Evolutionary conservation across 1,140 invertebrate genomes (phyloP).

Genomic region (Pachypsylla venusta): DNA sequence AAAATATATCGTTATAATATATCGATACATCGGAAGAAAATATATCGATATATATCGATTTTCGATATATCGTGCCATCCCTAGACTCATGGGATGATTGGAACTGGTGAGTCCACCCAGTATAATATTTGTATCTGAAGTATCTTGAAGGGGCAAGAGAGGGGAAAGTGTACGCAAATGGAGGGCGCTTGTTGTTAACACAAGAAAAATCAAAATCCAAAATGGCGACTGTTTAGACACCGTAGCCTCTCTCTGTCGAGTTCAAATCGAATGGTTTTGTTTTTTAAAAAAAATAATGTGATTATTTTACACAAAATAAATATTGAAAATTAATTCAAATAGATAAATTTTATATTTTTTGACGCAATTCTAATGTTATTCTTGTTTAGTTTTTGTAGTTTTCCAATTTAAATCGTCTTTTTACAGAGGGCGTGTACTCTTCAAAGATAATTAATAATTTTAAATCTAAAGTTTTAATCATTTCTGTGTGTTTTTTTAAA

Average conservation of each 20-base stretch:
- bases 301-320: constrained; percentile 1
- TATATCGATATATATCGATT: too few relatives aligned
- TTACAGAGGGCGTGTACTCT: constrained; percentile 1
- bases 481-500: too few relatives aligned
- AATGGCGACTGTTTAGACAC: constrained; percentile 8
- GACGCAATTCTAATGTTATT: too few relatives aligned
- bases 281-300: constrained; percentile 2
- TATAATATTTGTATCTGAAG: not conserved
- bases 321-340: too few relatives aligned
- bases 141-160: constrained; percentile 6
- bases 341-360: too few relatives aligned
- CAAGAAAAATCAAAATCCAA: constrained; percentile 7
- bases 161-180: constrained; percentile 6
- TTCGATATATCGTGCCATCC: too few relatives aligned
- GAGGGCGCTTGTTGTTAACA: constrained; percentile 8
- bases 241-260: constrained; percentile 4
- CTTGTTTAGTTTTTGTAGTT: not conserved
- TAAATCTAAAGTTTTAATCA: too few relatives aligned
- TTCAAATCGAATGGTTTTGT: constrained; percentile 4
- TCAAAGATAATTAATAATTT: not conserved
- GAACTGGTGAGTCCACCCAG: constrained; percentile 2
- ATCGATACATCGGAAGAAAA: too few relatives aligned
- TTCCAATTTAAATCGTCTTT: not conserved
- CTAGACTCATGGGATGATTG: too few relatives aligned
- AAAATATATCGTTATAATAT: too few relatives aligned